A percentile compares a stretch with the other conserved stretches of the same genome.
Evolutionary conservation across 2,888 invertebrate species (phyloP).

Genomic region (Oxyscelio sp.): DNA sequence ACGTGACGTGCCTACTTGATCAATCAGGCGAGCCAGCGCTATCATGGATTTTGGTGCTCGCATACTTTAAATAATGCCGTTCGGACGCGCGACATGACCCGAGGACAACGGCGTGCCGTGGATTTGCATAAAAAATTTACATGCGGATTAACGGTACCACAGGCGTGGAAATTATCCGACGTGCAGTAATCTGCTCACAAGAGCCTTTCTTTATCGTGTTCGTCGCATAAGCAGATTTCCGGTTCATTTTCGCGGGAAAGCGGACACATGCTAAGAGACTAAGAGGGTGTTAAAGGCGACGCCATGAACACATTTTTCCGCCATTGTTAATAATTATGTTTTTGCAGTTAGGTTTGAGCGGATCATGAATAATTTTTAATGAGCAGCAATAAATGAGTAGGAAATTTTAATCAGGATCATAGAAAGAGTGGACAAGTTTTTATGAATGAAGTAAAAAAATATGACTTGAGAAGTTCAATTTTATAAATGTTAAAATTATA

Average conservation of each 20-base stretch:
- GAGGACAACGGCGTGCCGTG: not conserved
- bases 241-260: conserved; percentile 30
- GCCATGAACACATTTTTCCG: too few species aligned
- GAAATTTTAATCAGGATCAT: too few species aligned
- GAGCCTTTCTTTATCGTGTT: conserved; percentile 18
- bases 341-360: too few species aligned
- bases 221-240: conserved; percentile 50
- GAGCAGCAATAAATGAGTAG: too few species aligned
- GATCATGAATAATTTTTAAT: too few species aligned
- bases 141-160: conserved; percentile 37
- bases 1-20: conserved; percentile 70
- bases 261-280: conserved; percentile 17
- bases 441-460: too few species aligned
- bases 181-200: conserved; percentile 28
- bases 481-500: too few species aligned
- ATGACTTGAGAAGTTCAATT: too few species aligned
- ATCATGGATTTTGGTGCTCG: conserved; percentile 9
- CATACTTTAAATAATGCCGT: conserved; percentile 40
- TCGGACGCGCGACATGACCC: conserved; percentile 9
- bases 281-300: not conserved
- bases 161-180: conserved; percentile 21
- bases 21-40: conserved; percentile 55
- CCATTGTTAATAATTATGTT: too few species aligned
- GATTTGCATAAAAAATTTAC: conserved; percentile 68
- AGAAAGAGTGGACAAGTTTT: too few species aligned